Conservation (phyloP, 30 jellyfish, hydroid and myxozoan genomes). For the Morbakka virulenta region DNA sequence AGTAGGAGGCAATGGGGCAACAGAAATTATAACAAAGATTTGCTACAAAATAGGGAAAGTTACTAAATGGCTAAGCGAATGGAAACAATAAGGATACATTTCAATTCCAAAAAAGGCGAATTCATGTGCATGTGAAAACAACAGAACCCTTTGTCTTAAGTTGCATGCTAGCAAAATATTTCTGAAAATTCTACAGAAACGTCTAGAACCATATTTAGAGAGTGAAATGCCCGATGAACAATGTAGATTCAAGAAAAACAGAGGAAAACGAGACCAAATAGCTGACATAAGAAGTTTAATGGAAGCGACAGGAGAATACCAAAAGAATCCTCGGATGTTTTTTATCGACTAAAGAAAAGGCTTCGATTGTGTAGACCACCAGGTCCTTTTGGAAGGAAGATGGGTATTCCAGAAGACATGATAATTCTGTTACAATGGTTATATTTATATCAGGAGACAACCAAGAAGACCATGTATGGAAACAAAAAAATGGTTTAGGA, state of each 20-base stretch:
- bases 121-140: constrained; percentile 32
- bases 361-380: constrained; percentile 20
- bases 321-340: too few relatives aligned
- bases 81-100: constrained; percentile 17
- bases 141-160: constrained; percentile 14
- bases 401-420: too few relatives aligned
- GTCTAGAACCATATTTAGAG: too few relatives aligned
- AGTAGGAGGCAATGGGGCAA: constrained; percentile 32
- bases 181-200: too few relatives aligned
- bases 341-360: constrained; percentile 14
- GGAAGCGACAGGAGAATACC: constrained; percentile 19
- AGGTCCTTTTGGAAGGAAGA: too few relatives aligned
- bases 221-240: neutral
- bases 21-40: constrained; percentile 24
- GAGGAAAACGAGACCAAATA: constrained; percentile 7
- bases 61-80: constrained; percentile 24
- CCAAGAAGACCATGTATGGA: too few relatives aligned
- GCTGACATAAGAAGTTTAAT: neutral
- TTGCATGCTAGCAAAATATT: too few relatives aligned
- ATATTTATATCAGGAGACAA: too few relatives aligned
- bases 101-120: constrained; percentile 26
- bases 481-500: too few relatives aligned
- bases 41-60: constrained; percentile 19
- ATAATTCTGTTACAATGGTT: too few relatives aligned
- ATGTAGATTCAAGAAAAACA: constrained; percentile 19